Conservation (phyloP, 2,797 vertebrate genomes). For the Pseudochromis fuscus region DNA sequence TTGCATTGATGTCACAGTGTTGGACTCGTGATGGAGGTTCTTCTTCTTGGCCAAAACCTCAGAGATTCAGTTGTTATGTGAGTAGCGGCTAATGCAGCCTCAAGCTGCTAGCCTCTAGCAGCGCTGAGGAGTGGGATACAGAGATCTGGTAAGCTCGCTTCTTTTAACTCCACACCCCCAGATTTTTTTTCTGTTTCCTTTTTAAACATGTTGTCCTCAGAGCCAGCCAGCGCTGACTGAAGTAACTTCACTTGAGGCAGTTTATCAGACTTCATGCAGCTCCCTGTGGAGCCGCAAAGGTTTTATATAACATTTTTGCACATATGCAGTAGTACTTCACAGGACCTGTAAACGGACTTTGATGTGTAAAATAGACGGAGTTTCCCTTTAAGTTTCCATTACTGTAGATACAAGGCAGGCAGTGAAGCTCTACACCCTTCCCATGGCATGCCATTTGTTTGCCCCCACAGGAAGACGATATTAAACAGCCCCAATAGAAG, state of each 20-base stretch:
- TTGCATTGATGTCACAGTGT: no score
- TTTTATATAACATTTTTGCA: not conserved
- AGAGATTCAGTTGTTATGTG: no score
- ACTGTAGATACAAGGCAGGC: conserved; percentile 19
- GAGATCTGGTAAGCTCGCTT: not conserved
- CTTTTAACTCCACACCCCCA: not conserved
- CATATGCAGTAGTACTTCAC: not conserved
- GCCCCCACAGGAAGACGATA: conserved; percentile 63
- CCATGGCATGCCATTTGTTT: conserved; percentile 45
- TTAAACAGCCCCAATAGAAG: conserved; percentile 57
- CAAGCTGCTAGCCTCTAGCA: not conserved
- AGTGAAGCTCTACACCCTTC: conserved; percentile 20
- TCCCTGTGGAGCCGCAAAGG: not conserved
- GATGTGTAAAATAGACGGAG: conserved; percentile 6
- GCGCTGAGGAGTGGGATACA: no score
- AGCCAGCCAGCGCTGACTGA: not conserved
- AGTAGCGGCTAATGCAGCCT: not conserved
- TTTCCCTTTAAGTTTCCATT: conserved; percentile 27
- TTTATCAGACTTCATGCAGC: not conserved
- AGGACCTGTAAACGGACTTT: not conserved
- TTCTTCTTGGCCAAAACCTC: no score
- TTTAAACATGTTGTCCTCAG: not conserved
- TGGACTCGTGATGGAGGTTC: not conserved
- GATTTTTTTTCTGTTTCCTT: no score
- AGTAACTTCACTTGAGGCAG: not conserved